Evolutionary conservation across 2,797 vertebrate genomes (phyloP).

Genomic region (Lycodopsis pacificus): DNA sequence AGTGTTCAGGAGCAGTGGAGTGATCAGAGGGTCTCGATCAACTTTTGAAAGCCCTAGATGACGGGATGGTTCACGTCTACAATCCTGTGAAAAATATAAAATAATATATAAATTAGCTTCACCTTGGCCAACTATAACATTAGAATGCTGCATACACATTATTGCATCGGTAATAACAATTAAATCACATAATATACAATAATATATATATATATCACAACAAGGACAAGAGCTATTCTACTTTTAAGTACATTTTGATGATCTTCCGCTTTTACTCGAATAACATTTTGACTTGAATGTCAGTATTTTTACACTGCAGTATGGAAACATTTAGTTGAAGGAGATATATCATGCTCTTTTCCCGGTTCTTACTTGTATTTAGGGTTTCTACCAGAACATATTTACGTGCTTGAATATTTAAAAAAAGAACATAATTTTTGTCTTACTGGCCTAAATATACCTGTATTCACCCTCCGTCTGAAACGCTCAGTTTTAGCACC

Average conservation of each 20-base stretch:
- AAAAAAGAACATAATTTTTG: not conserved
- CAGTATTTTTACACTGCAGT: not conserved
- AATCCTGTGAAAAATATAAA: not conserved
- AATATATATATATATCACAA: not conserved
- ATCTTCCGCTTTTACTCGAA: not conserved
- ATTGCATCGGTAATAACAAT: not conserved
- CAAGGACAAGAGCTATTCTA: not conserved
- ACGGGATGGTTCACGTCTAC: conserved; percentile 15
- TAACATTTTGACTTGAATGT: not conserved
- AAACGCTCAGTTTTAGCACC: too few species aligned
- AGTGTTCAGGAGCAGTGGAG: conserved; percentile 60
- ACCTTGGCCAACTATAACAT: not conserved
- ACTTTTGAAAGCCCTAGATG: conserved; percentile 34
- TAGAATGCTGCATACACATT: not conserved
- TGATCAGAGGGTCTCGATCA: conserved; percentile 45
- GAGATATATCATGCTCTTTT: not conserved
- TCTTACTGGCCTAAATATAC: not conserved
- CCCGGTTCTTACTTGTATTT: not conserved
- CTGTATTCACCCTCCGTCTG: not conserved
- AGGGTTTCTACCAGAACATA: not conserved
- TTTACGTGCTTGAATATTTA: not conserved
- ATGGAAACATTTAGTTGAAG: not conserved
- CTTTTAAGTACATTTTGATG: not conserved
- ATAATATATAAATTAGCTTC: not conserved
- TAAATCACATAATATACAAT: not conserved